phyloP scores from a whole-genome alignment of 2,888 invertebrate species.

The Strigamia transsilvanica region DNA sequence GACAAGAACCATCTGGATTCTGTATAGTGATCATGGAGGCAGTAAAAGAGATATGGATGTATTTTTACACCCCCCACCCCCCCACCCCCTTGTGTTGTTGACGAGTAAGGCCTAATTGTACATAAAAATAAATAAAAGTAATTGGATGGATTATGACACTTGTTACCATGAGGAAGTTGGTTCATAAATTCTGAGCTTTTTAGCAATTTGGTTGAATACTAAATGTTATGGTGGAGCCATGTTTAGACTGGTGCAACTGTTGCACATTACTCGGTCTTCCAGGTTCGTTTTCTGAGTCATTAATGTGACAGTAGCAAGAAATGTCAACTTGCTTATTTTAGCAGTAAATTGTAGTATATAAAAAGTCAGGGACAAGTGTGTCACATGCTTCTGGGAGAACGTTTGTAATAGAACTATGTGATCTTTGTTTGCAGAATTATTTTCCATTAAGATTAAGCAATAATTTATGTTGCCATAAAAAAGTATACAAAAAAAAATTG shows the following conservation, averaged over 20 bases:
- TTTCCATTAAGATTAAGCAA: conserved; percentile 16
- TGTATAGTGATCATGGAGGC: no score
- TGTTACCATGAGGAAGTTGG: neutral
- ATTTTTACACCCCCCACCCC: neutral
- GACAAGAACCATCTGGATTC: no score
- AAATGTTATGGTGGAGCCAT: neutral
- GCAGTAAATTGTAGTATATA: neutral
- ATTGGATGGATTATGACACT: conserved; percentile 30
- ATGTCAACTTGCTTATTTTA: neutral
- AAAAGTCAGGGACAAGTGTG: neutral
- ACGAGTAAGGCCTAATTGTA: neutral
- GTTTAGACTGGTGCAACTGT: neutral
- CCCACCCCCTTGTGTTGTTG: neutral
- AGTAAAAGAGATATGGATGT: neutral
- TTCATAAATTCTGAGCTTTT: conserved; percentile 9
- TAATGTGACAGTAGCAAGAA: neutral
- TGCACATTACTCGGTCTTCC: neutral
- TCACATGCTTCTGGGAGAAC: no score
- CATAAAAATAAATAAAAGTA: conserved; percentile 1
- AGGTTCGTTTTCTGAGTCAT: neutral
- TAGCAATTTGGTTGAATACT: neutral
- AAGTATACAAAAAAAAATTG: neutral
- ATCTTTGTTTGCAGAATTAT: neutral
- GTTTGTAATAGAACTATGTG: neutral
- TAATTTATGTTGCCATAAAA: conserved; percentile 15